phyloP scores from a whole-genome alignment of 2,113 vertebrate genomes.

The Agapornis roseicollis region DNA sequence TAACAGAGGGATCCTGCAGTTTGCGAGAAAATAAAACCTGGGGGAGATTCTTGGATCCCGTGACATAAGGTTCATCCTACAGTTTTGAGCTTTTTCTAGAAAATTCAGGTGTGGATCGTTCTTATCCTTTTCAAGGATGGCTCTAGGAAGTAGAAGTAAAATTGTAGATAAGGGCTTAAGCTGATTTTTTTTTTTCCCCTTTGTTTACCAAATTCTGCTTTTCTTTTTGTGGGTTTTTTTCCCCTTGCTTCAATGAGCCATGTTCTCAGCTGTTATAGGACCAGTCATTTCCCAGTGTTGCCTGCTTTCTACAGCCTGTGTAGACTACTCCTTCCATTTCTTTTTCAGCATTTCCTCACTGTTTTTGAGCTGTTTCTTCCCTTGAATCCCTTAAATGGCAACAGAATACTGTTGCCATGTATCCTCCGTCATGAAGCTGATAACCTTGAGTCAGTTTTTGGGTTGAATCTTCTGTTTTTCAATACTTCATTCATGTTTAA shows the following conservation, averaged over 20 bases:
- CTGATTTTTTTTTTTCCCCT: background rate
- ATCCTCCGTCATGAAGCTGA: background rate
- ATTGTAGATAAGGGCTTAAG: background rate
- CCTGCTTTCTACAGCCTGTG: background rate
- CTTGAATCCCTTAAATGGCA: background rate
- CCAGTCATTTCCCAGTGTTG: background rate
- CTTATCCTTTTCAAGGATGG: background rate
- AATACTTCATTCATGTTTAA: background rate
- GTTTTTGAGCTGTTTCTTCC: background rate
- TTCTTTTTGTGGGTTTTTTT: background rate
- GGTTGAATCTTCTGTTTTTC: background rate
- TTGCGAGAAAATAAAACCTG: background rate
- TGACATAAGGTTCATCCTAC: background rate
- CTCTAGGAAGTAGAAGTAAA: background rate
- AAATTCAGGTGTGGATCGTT: background rate
- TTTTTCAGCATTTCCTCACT: background rate
- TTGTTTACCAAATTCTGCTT: background rate
- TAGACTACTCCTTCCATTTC: background rate
- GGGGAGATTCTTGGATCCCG: background rate
- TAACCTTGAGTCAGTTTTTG: background rate
- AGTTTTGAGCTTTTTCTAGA: background rate
- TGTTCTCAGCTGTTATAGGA: background rate
- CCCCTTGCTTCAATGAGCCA: background rate
- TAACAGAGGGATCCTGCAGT: background rate
- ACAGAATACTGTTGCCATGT: rapidly evolving